phyloP scores from a whole-genome alignment of 2,888 invertebrate genomes.

The Acleris laterana region DNA sequence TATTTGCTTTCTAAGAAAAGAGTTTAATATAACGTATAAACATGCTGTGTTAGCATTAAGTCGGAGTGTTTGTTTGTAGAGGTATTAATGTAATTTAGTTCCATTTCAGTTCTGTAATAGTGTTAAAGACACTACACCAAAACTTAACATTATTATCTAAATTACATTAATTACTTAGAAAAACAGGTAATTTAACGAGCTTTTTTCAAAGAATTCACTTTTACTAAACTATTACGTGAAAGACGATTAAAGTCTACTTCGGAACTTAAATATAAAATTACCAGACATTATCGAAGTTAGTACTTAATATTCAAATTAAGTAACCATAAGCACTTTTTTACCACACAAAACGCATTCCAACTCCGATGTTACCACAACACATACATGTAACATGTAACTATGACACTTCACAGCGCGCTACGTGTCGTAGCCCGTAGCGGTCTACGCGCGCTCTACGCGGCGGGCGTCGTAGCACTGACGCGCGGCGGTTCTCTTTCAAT shows the following conservation, averaged over 20 bases:
- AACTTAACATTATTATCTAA: not conserved
- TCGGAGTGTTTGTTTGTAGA: not conserved
- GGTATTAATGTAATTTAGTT: not conserved
- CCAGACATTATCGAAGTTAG: too few relatives aligned
- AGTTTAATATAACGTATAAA: not conserved
- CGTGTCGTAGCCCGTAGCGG: conserved; percentile 62
- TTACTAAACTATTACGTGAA: not conserved
- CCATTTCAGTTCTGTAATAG: not conserved
- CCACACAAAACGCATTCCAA: conserved; percentile 58
- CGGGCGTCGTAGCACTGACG: conserved; percentile 79
- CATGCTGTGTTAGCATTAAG: not conserved
- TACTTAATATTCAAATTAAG: not conserved
- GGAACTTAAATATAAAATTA: not conserved
- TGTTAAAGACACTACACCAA: not conserved
- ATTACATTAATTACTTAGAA: not conserved
- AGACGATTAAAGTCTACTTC: conserved; percentile 6
- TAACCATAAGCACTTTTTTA: conserved; percentile 5
- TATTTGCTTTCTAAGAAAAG: not conserved
- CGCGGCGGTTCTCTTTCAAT: conserved; percentile 69
- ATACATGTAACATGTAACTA: conserved; percentile 39
- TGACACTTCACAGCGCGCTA: conserved; percentile 51
- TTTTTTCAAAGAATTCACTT: not conserved
- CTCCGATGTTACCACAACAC: conserved; percentile 46
- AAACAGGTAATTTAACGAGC: not conserved
- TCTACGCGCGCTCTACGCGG: conserved; percentile 71